A percentile compares a stretch with the other conserved stretches of the same genome.
Evolutionary conservation across 2,797 vertebrate genomes (phyloP).

Genomic region (Jordanella pulchra): DNA sequence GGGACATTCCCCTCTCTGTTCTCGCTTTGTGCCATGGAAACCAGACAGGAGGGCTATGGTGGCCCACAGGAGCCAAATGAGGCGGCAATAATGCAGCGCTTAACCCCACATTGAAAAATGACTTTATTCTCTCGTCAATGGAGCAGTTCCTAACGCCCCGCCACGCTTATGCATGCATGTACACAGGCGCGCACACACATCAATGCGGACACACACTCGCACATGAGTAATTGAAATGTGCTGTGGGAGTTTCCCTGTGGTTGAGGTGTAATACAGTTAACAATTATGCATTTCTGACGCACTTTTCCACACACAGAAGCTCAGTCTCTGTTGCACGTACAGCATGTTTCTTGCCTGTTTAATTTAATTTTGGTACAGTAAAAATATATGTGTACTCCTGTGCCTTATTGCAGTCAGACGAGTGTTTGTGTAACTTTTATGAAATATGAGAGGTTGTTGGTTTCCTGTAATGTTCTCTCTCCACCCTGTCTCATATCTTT

Average conservation of each 20-base stretch:
- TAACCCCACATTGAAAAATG: slow-evolving; percentile 82
- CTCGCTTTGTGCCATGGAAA: slow-evolving; percentile 80
- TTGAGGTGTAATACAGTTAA: slow-evolving; percentile 62
- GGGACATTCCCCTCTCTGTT: slow-evolving; percentile 81
- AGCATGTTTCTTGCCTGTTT: slow-evolving; percentile 45
- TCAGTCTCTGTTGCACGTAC: slow-evolving; percentile 53
- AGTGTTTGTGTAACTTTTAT: slow-evolving; percentile 23
- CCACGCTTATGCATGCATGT: slow-evolving; percentile 74
- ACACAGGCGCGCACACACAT: slow-evolving; percentile 41
- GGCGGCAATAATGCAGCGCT: slow-evolving; percentile 84
- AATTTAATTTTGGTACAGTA: slow-evolving; percentile 35
- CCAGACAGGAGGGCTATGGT: slow-evolving; percentile 83
- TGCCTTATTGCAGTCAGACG: slow-evolving; percentile 11
- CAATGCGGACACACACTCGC: slow-evolving; percentile 18
- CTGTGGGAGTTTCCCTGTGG: slow-evolving; percentile 63
- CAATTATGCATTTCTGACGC: slow-evolving; percentile 45
- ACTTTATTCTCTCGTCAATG: slow-evolving; percentile 85
- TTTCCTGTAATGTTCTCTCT: slow-evolving; percentile 26
- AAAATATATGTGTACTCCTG: slow-evolving; percentile 24
- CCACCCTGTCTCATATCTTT: background rate
- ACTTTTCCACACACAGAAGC: slow-evolving; percentile 39
- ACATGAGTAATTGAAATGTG: slow-evolving; percentile 55
- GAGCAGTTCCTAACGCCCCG: slow-evolving; percentile 77
- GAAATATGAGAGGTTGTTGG: slow-evolving; percentile 18
- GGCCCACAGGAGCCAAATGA: slow-evolving; percentile 85